Conservation (phyloP, 1,140 invertebrate species). For the Babylonia areolata region DNA sequence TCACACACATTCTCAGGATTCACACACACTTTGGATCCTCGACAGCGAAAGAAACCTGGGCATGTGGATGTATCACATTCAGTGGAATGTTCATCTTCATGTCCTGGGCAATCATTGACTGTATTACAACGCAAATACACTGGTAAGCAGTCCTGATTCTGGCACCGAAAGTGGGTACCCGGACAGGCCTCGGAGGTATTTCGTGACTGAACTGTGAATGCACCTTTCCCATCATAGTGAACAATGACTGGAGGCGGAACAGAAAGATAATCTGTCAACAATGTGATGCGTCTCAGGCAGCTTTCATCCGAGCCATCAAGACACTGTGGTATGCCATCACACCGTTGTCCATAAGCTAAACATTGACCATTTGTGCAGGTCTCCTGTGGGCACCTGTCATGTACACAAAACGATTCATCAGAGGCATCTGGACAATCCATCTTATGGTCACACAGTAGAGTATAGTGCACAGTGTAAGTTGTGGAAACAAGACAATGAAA, state of each 20-base stretch:
- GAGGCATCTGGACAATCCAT: not conserved
- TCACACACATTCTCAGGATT: conserved; percentile 16
- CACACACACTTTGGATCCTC: conserved; percentile 27
- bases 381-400: not conserved
- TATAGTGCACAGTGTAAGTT: not conserved
- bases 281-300: not conserved
- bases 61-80: conserved; percentile 26
- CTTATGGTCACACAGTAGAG: conserved; percentile 4
- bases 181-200: not conserved
- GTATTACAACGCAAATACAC: conserved; percentile 15
- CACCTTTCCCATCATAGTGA: not conserved
- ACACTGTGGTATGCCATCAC: not conserved
- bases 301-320: conserved; percentile 12
- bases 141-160: not conserved
- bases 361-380: not conserved
- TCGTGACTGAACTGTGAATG: not conserved
- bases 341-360: not conserved
- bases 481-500: too few relatives aligned
- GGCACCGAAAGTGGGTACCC: not conserved
- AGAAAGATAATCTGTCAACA: too few relatives aligned
- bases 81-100: not conserved
- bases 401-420: conserved; percentile 8
- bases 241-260: not conserved
- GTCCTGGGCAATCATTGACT: not conserved
- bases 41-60: conserved; percentile 36